A percentile compares a stretch with the other conserved stretches of the same genome.
Conservation (phyloP, 1,140 invertebrate species). For the Xylocopa sonorina region DNA sequence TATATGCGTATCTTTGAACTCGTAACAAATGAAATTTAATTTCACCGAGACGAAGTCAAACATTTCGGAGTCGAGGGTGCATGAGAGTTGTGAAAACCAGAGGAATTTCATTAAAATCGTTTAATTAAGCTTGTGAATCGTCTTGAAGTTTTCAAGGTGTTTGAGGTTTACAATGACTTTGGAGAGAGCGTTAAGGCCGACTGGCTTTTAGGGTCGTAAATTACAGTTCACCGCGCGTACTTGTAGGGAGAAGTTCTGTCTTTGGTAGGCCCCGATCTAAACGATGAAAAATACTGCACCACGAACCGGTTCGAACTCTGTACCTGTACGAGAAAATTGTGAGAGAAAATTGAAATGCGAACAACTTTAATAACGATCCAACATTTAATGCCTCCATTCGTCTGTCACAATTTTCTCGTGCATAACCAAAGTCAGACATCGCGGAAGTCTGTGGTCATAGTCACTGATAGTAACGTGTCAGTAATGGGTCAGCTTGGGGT, state of each 20-base stretch:
- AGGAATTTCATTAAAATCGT: not conserved
- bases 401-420: slow-evolving; percentile 20
- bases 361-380: not conserved
- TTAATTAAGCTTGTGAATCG: slow-evolving; percentile 6
- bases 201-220: slow-evolving; percentile 23
- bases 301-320: not conserved
- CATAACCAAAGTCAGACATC: not conserved
- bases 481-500: slow-evolving; percentile 40
- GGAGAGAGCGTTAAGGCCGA: not conserved
- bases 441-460: slow-evolving; percentile 19
- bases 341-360: no score
- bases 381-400: not conserved
- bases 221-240: slow-evolving; percentile 21
- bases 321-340: not conserved
- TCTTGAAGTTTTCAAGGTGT: slow-evolving; percentile 1
- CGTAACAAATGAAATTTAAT: not conserved
- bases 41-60: not conserved
- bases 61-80: not conserved
- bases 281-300: slow-evolving; percentile 26
- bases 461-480: slow-evolving; percentile 30
- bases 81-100: not conserved
- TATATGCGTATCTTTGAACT: no score
- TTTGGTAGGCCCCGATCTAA: not conserved
- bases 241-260: slow-evolving; percentile 25
- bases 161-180: slow-evolving; percentile 13